Base-by-base conservation (phyloP, 2,113 vertebrate species). In the Conger conger region DNA sequence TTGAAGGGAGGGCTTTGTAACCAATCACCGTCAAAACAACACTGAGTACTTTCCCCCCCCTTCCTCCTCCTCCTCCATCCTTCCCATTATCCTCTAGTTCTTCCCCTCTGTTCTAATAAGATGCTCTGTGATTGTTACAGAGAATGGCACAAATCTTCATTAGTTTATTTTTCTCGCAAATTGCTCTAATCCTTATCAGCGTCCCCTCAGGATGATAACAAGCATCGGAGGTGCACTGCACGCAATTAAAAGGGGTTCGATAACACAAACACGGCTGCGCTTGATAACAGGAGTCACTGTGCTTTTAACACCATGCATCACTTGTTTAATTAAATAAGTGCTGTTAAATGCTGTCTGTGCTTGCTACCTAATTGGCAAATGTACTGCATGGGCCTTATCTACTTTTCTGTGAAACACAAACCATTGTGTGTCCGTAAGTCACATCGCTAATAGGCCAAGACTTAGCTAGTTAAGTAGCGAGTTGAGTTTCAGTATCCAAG, bases 181-280 rank as follows among this genome's bases (percentile, higher is more conserved):
- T 87, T 89, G 68, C 50, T 42, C 79, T 89, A 86, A 84, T 87
- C 84, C 84, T 91, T 88, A 88, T 90, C 88, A 37, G 85, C 76
- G 1, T 60, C 85, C 80, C 84, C 54, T 84, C 37, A 88, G 57
- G 73, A 80, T 0, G 84, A 37, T 38, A 82, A 40, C 82, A 36
- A 17, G 79, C 86, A 86, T 83, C 76, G 60, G 86, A 79, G 33
- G 87, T 79, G 85, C 36, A 86, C 45, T 79, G 42, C 68, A 84
- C 33, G 23, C 77, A 45, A 80, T 85, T 87, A 80, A 78, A 60
- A 82, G 53, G 36, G 42, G 73, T 38, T 82, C 50, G 83, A 76
- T 63, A 30, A 79, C 20, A 33, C 35, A 37, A 37, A 78, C 36
- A 78, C 68, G n/a, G n/a, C 68, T 30, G 68, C n/a, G 2, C n/a